Evolutionary conservation across 2,888 invertebrate species (phyloP), one percentile per base, ranked within the genome.

Genomic region (Acrocera orbiculus): DNA sequence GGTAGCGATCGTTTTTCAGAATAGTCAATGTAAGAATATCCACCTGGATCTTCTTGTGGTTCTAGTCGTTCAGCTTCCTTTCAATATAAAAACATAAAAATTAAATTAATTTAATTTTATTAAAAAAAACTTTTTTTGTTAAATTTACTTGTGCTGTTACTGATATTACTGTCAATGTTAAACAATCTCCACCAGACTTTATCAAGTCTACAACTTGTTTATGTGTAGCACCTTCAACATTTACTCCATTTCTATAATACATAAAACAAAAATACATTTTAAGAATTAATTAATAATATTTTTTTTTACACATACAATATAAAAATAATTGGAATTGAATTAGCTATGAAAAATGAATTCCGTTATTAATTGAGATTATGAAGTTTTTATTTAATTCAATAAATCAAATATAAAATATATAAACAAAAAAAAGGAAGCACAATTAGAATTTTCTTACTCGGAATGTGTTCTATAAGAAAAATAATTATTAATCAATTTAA

Each of bases 151-250:
- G 81, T 44, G 78, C 82, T 45, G 89, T 87, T 39, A 93, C 92
- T 41, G 93, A 93, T 51, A 93, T 90, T 42, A 95, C 96, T 39
- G 95, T 92, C 35, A 98, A 71, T 16, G 87, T 89, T 43, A 99
- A 70, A 43, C 85, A 85, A 63, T 99, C 96, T 13, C 96, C 96
- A 3, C 98, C 96, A 10, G 95, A 93, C 61, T 96, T 96, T 51
- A 98, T 98, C 47, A 96, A 71, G 64, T 99, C 98, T 27, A 98
- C 98, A 41, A 98, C 98, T 65, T 96, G 95, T 52, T 95, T 89
- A 64, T 98, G 98, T 25, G 96, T 96, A n/a, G 96, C 81, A 31
- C 98, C 98, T 67, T 98, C 98, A 10, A 98, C 98, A 64, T 86
- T 93, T 41, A 86, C 83, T 46, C 85, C 85, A 70, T 98, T 98